Evolutionary conservation across 2,888 invertebrate genomes (phyloP).

Genomic region (Hydrotaea cyrtoneurina): DNA sequence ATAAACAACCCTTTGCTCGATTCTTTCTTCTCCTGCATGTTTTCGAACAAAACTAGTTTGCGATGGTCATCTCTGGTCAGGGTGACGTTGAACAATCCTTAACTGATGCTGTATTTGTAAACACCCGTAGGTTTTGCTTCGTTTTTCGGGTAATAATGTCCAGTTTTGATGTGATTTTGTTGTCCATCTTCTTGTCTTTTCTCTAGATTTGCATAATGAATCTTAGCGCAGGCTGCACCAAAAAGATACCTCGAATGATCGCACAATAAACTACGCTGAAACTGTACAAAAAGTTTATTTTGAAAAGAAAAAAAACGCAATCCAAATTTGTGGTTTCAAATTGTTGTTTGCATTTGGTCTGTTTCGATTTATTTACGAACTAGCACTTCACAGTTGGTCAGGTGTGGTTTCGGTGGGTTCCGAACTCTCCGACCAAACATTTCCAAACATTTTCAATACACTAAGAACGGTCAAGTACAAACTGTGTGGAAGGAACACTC

Average conservation of each 20-base stretch:
- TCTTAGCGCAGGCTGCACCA: not conserved
- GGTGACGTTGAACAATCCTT: not conserved
- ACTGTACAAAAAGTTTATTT: too few species aligned
- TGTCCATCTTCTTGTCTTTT: not conserved
- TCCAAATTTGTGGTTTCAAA: too few species aligned
- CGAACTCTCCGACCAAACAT: too few species aligned
- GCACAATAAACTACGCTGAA: not conserved
- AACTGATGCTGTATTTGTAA: conserved; percentile 60
- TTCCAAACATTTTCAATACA: too few species aligned
- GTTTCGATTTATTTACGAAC: too few species aligned
- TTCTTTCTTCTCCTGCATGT: not conserved
- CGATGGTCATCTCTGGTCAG: conserved; percentile 55
- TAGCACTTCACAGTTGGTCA: too few species aligned
- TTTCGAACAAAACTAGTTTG: conserved; percentile 37
- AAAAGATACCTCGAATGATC: not conserved
- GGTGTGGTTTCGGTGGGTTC: too few species aligned
- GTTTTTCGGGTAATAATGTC: conserved; percentile 57
- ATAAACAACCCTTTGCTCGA: conserved; percentile 47
- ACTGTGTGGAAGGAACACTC: too few species aligned
- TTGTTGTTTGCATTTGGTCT: too few species aligned
- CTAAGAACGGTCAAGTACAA: too few species aligned
- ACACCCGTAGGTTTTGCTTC: conserved; percentile 52
- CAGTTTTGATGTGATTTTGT: conserved; percentile 49
- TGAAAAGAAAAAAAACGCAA: too few species aligned
- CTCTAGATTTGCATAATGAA: conserved; percentile 35